Evolutionary conservation across 2,113 vertebrate species (phyloP), one percentile per base, ranked within the genome.

Genomic region (Notarius quadriscutis): DNA sequence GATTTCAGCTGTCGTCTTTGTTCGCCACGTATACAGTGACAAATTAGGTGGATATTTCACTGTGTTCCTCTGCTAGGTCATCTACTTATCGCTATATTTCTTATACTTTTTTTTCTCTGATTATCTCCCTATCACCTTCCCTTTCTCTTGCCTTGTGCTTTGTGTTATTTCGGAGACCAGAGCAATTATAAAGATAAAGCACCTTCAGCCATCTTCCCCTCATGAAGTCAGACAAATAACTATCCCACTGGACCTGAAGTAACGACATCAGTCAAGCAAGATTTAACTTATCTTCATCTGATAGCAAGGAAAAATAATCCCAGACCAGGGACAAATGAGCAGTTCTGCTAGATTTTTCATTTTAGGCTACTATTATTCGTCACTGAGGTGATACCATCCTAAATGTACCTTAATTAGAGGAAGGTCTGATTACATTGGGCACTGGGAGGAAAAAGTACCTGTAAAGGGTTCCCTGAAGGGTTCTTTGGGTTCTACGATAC

Each of bases 161-260:
- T 25, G 18, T 25, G 57, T 48, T 81, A 81, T 62, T 81, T 41
- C 10, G 0, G 57, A 41, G 53, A 62, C 60, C 30, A 17, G 30
- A 67, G 63, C 85, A 86, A 86, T 86, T 86, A 67, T 63, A 84
- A 89, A 81, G 69, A 72, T 3, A 71, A 84, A 80, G 75, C 65
- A 63, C 74, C 81, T 30, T 50, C 69, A 60, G 80, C 82, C 41
- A 62, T 57, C 58, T 18, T 20, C 69, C 58, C 15, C 8, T 79
- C 57, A 22, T 69, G 63, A 60, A 48, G 67, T 50, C 34, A 87
- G 20, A 81, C 57, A 69, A 67, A 55, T 60, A 78, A 53, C 58
- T 20, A 34, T 50, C 60, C 72, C 50, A 63, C 30, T 78, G 48
- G 58, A 20, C 51, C 78, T 85, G 77, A 79, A 84, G 65, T 74